Evolutionary conservation across 1,140 invertebrate species (phyloP), one percentile per base, ranked within the genome.

Genomic region (Drosophila parabipectinata): DNA sequence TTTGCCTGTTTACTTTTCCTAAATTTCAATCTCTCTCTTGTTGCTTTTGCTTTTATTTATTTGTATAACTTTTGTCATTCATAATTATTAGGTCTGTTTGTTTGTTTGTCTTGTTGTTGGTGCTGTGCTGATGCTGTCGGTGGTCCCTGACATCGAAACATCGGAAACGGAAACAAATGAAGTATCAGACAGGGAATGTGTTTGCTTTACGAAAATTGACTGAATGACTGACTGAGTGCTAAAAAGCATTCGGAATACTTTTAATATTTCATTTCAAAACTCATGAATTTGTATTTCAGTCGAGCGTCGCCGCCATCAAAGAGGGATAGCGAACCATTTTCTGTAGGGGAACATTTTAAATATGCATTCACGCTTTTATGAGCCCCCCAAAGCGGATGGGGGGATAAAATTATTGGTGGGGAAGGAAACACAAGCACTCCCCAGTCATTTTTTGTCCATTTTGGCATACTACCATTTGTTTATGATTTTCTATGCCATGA

Each of bases 51-150:
- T 58, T 55, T 81, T 69, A 67, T 82, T 76, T 80, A 82, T 83
- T 88, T 88, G 79, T 83, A 56, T 79, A 88, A 88, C 83, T 88
- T 87, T 87, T 87, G 83, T 77, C 83, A 87, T 77, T 87, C 83
- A 87, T 87, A 88, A 88, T 87, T 87, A 88, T 88, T 88, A 82
- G 83, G 71, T 62, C 76, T 79, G 83, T 77, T 87, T 73, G 78
- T 67, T 68, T 68, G 64, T 69, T 45, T 69, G 63, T 48, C 63
- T 56, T 39, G 41, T 12, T 69, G 24, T 47, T 39, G 44, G 7
- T 14, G 50, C 3, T 61, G 26, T 6, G 24, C 32, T 37, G 41
- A 5, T 10, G 50, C 6, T 51, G 18, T 10, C 28, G 47, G 26
- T 67, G 64, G 66, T 67, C 66, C 61, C 74, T 72, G 69, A 68